Evolutionary conservation across 2,797 vertebrate genomes (phyloP).

Genomic region (Mormyrus hasselquistii): DNA sequence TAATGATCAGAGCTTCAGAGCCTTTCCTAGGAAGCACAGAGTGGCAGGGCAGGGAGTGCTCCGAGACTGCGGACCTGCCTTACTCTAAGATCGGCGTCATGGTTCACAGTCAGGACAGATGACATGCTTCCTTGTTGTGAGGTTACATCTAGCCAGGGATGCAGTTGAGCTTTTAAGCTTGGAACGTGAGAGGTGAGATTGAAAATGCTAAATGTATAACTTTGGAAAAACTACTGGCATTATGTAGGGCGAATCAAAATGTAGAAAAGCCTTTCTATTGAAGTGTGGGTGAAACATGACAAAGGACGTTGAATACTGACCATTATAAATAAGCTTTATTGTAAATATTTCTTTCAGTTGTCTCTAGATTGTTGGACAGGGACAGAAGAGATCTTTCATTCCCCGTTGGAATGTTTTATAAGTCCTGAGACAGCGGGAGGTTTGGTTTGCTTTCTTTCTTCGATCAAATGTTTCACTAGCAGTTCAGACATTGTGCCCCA

Average conservation of each 20-base stretch:
- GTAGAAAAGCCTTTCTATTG: not conserved
- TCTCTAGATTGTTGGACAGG: not conserved
- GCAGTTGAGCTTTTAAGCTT: not conserved
- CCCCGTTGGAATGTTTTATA: not conserved
- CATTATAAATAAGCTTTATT: not conserved
- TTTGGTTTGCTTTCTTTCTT: not conserved
- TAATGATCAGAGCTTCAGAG: not conserved
- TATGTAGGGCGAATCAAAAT: not conserved
- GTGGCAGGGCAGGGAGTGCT: not conserved
- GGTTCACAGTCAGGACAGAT: not conserved
- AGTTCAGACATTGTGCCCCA: not conserved
- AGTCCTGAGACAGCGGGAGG: too few species aligned
- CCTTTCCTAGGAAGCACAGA: not conserved
- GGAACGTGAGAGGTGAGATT: not conserved
- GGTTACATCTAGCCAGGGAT: not conserved
- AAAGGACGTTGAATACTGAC: not conserved
- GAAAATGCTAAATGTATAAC: not conserved
- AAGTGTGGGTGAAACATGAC: not conserved
- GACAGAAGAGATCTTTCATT: not conserved
- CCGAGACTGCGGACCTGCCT: not conserved
- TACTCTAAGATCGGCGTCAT: not conserved
- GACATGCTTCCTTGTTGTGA: not conserved
- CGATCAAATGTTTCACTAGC: not conserved
- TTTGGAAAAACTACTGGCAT: not conserved
- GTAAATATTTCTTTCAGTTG: not conserved